Evolutionary conservation across 1,140 invertebrate species (phyloP).

Genomic region (Drosophila pseudoobscura): DNA sequence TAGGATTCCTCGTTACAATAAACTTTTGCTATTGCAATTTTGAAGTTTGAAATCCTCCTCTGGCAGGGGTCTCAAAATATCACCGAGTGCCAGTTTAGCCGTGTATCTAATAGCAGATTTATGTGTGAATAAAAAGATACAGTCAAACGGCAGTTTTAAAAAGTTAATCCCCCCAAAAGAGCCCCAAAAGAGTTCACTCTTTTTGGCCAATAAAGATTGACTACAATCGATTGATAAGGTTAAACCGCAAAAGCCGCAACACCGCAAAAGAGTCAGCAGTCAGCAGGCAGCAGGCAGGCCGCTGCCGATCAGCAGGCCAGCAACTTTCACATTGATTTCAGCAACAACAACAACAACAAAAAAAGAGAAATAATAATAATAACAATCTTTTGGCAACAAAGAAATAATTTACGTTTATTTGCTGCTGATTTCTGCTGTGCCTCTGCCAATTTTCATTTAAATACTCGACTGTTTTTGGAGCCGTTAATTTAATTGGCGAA

Average conservation of each 20-base stretch:
- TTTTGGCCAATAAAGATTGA: background rate
- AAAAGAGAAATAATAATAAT: constrained; percentile 34
- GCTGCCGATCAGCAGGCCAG: constrained; percentile 39
- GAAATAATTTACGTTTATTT: constrained; percentile 32
- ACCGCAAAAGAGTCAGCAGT: constrained; percentile 31
- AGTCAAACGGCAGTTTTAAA: no score
- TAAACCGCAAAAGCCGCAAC: constrained; percentile 23
- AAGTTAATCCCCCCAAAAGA: no score
- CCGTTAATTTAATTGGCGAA: constrained; percentile 62
- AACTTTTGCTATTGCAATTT: no score
- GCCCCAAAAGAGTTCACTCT: no score
- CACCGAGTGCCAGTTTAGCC: no score
- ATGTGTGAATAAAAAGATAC: no score
- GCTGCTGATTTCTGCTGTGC: constrained; percentile 7
- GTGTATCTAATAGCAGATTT: no score
- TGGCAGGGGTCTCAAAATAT: no score
- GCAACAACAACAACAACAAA: constrained; percentile 7
- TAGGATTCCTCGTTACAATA: no score
- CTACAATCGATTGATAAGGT: constrained; percentile 17
- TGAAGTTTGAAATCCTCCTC: no score
- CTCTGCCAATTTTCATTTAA: constrained; percentile 49
- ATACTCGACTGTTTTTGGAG: constrained; percentile 30
- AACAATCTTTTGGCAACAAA: constrained; percentile 16
- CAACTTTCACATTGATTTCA: constrained; percentile 56
- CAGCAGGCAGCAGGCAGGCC: constrained; percentile 5